Percentiles rank a stretch among this genome's conserved stretches.
Conservation (phyloP, 1,140 invertebrate species). For the Drosophila navojoa region DNA sequence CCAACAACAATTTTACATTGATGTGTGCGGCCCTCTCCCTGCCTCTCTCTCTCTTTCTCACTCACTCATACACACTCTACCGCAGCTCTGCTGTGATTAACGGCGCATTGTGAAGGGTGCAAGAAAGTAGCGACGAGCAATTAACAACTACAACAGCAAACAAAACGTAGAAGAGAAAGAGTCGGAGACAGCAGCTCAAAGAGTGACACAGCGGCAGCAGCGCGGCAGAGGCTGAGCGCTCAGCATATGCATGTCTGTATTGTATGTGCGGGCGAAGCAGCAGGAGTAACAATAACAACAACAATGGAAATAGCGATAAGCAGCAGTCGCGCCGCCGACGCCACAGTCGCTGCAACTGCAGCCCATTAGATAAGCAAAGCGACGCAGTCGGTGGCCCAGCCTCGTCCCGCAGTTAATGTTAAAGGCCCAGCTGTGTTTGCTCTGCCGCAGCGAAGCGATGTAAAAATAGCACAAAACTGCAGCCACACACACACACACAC, state of each 20-base stretch:
- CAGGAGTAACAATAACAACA: conserved; percentile 33
- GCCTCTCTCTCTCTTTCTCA: neutral
- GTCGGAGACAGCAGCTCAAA: neutral
- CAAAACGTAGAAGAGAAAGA: conserved; percentile 36
- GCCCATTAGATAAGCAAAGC: conserved; percentile 69
- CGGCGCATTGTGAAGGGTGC: conserved; percentile 54
- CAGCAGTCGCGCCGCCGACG: conserved; percentile 24
- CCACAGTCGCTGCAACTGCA: conserved; percentile 41
- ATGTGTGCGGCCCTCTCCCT: conserved; percentile 43
- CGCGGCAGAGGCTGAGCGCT: conserved; percentile 3
- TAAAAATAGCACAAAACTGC: conserved; percentile 59
- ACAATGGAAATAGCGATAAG: conserved; percentile 51
- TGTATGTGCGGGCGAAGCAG: conserved; percentile 45
- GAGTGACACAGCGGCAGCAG: neutral
- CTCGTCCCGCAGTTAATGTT: neutral
- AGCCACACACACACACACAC: conserved; percentile 18
- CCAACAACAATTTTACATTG: conserved; percentile 67
- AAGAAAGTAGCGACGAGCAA: conserved; percentile 78
- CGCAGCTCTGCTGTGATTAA: conserved; percentile 61
- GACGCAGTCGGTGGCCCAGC: conserved; percentile 47
- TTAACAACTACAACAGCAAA: conserved; percentile 78
- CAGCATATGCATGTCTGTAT: conserved; percentile 25
- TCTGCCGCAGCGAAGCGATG: conserved; percentile 34
- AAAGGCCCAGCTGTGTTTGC: conserved; percentile 64
- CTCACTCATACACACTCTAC: neutral